Conservation (phyloP, 2,888 invertebrate species). For the Metellina segmentata region DNA sequence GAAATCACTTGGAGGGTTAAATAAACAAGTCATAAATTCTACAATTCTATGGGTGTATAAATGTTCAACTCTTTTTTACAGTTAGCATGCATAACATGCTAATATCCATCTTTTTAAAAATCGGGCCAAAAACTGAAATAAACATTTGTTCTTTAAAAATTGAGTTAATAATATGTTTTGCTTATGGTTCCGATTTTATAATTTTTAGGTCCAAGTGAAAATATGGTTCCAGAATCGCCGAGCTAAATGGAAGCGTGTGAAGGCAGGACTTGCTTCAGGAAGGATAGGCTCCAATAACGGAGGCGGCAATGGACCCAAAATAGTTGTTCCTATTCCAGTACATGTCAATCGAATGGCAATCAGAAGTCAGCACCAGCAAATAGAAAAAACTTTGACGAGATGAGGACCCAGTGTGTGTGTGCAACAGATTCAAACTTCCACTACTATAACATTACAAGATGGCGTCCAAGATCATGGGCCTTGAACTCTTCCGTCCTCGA, state of each 20-base stretch:
- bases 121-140: too few species aligned
- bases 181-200: not conserved
- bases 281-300: constrained; percentile 82
- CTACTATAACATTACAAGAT: not conserved
- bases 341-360: constrained; percentile 97
- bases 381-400: constrained; percentile 85
- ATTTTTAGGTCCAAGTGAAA: constrained; percentile 87
- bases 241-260: constrained; percentile 98
- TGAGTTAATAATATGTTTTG: too few species aligned
- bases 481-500: not conserved
- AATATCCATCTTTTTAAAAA: too few species aligned
- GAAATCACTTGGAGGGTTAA: too few species aligned
- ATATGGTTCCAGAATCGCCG: constrained; percentile 98
- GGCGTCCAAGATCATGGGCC: not conserved
- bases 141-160: too few species aligned
- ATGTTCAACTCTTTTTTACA: too few species aligned
- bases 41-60: too few species aligned
- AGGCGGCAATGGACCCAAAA: constrained; percentile 85
- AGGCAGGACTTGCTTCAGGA: constrained; percentile 86
- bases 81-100: too few species aligned
- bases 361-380: constrained; percentile 94
- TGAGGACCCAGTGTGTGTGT: constrained; percentile 17
- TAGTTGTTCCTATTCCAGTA: constrained; percentile 97
- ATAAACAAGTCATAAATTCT: too few species aligned
- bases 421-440: not conserved